These are phyloP conservation scores for Aphelinus certus DNA, from an alignment of 1,140 invertebrate species.

Conservation along the genomic window DNA sequence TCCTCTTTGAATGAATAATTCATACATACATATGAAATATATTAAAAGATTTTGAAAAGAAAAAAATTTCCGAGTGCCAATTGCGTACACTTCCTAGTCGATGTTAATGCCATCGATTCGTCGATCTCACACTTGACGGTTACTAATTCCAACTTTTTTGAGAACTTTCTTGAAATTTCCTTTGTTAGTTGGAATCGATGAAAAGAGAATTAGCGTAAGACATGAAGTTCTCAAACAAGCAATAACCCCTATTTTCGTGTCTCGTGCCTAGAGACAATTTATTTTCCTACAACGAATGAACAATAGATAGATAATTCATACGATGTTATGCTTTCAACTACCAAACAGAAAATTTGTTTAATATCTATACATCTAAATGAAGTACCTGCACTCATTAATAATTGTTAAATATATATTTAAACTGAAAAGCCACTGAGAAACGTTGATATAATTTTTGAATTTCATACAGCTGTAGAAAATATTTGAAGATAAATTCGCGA, in stretches of 20 bases:
- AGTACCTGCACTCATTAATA: constrained; percentile 12
- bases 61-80: constrained; percentile 37
- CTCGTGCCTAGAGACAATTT: constrained; percentile 34
- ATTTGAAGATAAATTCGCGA: too few species aligned
- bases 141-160: constrained; percentile 18
- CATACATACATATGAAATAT: constrained; percentile 5
- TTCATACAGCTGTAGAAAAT: too few species aligned
- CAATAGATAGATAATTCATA: constrained; percentile 28
- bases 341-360: constrained; percentile 7
- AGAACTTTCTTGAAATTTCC: constrained; percentile 1
- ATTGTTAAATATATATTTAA: constrained; percentile 1
- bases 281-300: constrained; percentile 43
- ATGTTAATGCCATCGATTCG: constrained; percentile 39
- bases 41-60: constrained; percentile 30
- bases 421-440: neutral
- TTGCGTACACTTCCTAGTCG: constrained; percentile 38
- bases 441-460: neutral
- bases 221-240: constrained; percentile 23
- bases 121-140: constrained; percentile 38
- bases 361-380: neutral
- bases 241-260: constrained; percentile 38
- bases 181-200: neutral
- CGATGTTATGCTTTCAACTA: constrained; percentile 7
- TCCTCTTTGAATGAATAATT: constrained; percentile 6
- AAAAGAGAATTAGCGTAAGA: constrained; percentile 15